Base-by-base conservation (phyloP, 2,888 invertebrate species). In the Scaptomyza reducta region DNA sequence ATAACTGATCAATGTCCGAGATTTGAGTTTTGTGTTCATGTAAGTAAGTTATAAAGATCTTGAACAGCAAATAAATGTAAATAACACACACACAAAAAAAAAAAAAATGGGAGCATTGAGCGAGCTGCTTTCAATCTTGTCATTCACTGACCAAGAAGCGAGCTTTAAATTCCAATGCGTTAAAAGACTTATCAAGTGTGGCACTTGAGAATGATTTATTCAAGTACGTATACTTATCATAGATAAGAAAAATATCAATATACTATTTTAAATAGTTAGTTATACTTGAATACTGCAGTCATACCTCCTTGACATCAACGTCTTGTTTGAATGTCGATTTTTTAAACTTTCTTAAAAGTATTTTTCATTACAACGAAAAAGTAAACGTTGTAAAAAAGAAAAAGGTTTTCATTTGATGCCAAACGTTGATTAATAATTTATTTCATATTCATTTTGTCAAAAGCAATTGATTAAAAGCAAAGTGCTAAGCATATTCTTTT, bases 1-100 rank as follows among this genome's bases (percentile, higher is more conserved):
- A 9, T 16, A 63, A 65, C 38, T 40, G 25, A 40, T 66, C 40
- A 66, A 66, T 45, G 54, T 31, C 18, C 25, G 6, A 16, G 27
- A 10, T 45, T 29, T 22, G 42, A 22, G 40, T 16, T 18, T 40
- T 14, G 7, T 18, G 14, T 31, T 64, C 18, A 41, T 47, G 49
- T 13, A 27, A 31, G 46, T n/a, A 9, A 33, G 47, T 46, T 41
- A 46, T 31, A 40, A 25, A 63, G 40, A 61, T 63, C 61, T 46
- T 25, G 16, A 11, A 11, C 29, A 25, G 11, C 31, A 31, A 22
- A n/a, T 45, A 38, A 49, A 33, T 16, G 53, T 29, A n/a, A 16
- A 31, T n/a, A 14, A 33, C 18, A 31, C 31, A 16, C 31, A n/a
- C 1, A 22, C 27, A 27, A 27, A 27, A 6, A n/a, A n/a, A 25